Percentiles rank a stretch among this genome's conserved stretches.
phyloP scores from a whole-genome alignment of 2,888 invertebrate genomes.

The Rambutsinella grinnellia region DNA sequence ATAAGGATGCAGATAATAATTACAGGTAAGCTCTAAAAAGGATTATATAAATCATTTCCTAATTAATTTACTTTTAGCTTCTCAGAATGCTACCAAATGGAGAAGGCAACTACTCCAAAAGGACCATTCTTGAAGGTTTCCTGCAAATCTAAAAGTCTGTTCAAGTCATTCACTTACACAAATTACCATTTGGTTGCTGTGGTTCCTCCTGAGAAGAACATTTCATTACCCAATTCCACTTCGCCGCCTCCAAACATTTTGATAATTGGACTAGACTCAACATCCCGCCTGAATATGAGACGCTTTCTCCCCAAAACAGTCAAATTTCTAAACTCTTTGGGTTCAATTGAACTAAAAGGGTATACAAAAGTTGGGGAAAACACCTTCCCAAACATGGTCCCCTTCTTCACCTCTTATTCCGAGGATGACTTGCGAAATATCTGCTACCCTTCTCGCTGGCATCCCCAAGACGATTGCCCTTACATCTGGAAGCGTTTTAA shows the following conservation, averaged over 20 bases:
- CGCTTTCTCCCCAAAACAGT: slow-evolving; percentile 23
- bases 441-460: slow-evolving; percentile 9
- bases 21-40: no score
- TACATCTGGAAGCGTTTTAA: slow-evolving; percentile 50
- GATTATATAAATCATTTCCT: background rate
- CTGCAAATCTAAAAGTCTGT: slow-evolving; percentile 12
- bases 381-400: slow-evolving; percentile 47
- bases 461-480: slow-evolving; percentile 43
- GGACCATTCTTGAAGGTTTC: slow-evolving; percentile 32
- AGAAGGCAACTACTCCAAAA: slow-evolving; percentile 27
- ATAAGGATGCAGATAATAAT: slow-evolving; percentile 30
- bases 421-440: background rate
- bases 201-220: background rate
- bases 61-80: slow-evolving; percentile 10
- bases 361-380: slow-evolving; percentile 55
- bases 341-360: slow-evolving; percentile 48
- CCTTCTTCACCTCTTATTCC: slow-evolving; percentile 31
- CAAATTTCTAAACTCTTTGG: slow-evolving; percentile 14
- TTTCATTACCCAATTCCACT: no score
- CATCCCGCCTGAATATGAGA: slow-evolving; percentile 37
- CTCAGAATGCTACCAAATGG: slow-evolving; percentile 45
- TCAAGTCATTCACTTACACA: background rate
- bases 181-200: slow-evolving; percentile 40
- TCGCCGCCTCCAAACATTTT: slow-evolving; percentile 48
- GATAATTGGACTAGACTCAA: slow-evolving; percentile 42